Evolutionary conservation across 2,113 vertebrate species (phyloP), one percentile per base, ranked within the genome.

Genomic region (Hiodon tergisus): DNA sequence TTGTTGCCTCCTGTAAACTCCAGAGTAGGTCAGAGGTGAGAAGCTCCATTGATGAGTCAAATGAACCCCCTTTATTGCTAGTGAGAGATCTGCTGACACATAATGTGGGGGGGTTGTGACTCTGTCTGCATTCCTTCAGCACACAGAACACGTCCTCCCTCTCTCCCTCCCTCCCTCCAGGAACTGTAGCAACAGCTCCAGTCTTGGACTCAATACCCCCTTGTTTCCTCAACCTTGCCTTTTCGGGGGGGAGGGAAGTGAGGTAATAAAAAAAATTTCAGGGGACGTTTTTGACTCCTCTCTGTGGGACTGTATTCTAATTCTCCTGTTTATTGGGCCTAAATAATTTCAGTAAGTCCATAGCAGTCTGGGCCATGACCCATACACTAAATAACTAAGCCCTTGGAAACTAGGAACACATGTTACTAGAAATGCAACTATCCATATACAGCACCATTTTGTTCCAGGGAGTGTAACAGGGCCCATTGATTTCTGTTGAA

Each of bases 61-160:
- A 31, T 31, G 31, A 59, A 57, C 57, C 14, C 66, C 69, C 74
- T 73, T 77, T 79, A 59, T 62, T 75, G 63, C 68, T 14, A 77
- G 72, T 47, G 61, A 63, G 59, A 2, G 77, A 81, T 76, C 76
- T 55, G 52, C 63, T 77, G 80, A 83, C 69, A 70, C 73, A 61
- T 16, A 31, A 31, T 31, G 66, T 72, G 67, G 69, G 68, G 55
- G 51, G 76, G 76, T 55, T 63, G 63, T 46, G 68, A 68, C 17
- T 66, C 52, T 6, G 71, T 46, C 73, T 46, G 69, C 69, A 77
- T 81, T 81, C 80, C 77, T 77, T 55, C 76, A 46, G 55, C 66
- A 53, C 73, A 67, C 67, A 74, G 69, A 7, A n/a, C 66, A 75
- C 62, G 13, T 75, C 69, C 75, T 68, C 79, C 78, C 65, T 61